Conservation (phyloP, 2,113 vertebrate genomes). For the Periophthalmodon schlosseri region DNA sequence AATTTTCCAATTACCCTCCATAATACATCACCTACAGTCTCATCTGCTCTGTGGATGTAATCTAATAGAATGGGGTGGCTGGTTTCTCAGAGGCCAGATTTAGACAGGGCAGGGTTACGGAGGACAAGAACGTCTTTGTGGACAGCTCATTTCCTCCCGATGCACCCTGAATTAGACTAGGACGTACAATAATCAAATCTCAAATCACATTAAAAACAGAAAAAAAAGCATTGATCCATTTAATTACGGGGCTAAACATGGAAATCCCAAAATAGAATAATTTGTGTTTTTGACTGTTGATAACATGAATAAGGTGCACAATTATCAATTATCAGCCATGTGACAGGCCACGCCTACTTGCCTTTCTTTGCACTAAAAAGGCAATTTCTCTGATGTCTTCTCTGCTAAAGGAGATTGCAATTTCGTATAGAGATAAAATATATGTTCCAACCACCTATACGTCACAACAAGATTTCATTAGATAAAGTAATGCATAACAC, state of each 20-base stretch:
- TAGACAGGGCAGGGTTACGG: constrained; percentile 58
- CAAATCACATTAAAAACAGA: constrained; percentile 64
- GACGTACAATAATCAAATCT: constrained; percentile 69
- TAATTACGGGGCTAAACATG: constrained; percentile 24
- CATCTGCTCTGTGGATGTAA: constrained; percentile 67
- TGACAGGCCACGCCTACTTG: constrained; percentile 8
- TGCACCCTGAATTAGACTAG: constrained; percentile 56
- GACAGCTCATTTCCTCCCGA: constrained; percentile 67
- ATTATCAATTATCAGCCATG: constrained; percentile 16
- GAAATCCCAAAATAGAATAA: constrained; percentile 1
- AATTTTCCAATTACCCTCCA: constrained; percentile 66
- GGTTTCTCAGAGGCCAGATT: constrained; percentile 68
- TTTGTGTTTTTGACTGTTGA: constrained; percentile 17
- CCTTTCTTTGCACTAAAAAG: constrained; percentile 31
- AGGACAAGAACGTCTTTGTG: constrained; percentile 75
- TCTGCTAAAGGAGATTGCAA: constrained; percentile 31
- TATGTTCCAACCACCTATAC: constrained; percentile 14
- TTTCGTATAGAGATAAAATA: constrained; percentile 24
- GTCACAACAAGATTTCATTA: neutral
- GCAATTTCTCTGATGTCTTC: constrained; percentile 60
- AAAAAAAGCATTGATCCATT: constrained; percentile 45
- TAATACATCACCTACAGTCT: constrained; percentile 75
- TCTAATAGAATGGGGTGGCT: constrained; percentile 71
- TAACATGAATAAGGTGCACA: neutral
- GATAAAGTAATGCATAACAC: neutral